phyloP scores from a whole-genome alignment of 2,113 vertebrate genomes.

The Anolis carolinensis region DNA sequence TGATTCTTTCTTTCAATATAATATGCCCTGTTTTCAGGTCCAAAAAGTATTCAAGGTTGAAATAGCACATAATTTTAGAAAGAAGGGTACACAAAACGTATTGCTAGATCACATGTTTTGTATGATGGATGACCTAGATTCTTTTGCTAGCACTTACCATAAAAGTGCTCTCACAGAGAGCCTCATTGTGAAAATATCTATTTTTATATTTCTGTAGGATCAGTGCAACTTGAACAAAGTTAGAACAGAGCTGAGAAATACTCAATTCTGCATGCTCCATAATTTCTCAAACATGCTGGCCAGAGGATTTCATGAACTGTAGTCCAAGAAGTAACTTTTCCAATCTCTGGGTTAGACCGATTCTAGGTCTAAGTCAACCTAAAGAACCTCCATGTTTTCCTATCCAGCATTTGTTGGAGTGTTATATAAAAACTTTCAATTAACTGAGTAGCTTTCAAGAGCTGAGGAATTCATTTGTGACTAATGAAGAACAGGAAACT shows the following conservation, averaged over 20 bases:
- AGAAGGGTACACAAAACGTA: too few relatives aligned
- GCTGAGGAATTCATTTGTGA: conserved; percentile 69
- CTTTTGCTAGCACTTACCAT: too few relatives aligned
- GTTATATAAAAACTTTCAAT: conserved; percentile 72
- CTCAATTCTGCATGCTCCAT: too few relatives aligned
- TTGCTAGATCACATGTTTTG: background rate
- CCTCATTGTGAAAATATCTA: background rate
- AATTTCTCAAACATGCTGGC: too few relatives aligned
- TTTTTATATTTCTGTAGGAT: background rate
- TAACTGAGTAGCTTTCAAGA: conserved; percentile 68
- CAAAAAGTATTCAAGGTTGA: background rate
- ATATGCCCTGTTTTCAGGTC: background rate
- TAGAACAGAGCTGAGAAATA: too few relatives aligned
- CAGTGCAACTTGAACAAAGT: too few relatives aligned
- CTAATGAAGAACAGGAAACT: conserved; percentile 67
- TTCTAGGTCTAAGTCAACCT: background rate
- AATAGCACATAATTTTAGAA: background rate
- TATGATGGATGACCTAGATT: background rate
- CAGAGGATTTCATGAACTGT: too few relatives aligned
- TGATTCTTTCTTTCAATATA: background rate
- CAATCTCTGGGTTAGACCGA: background rate
- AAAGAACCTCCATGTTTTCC: background rate
- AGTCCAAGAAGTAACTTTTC: background rate
- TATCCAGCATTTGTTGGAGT: conserved; percentile 66
- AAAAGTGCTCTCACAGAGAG: background rate